Evolutionary conservation across 2,888 invertebrate species (phyloP), one percentile per base, ranked within the genome.

Genomic region (Cyclophora albipunctata): DNA sequence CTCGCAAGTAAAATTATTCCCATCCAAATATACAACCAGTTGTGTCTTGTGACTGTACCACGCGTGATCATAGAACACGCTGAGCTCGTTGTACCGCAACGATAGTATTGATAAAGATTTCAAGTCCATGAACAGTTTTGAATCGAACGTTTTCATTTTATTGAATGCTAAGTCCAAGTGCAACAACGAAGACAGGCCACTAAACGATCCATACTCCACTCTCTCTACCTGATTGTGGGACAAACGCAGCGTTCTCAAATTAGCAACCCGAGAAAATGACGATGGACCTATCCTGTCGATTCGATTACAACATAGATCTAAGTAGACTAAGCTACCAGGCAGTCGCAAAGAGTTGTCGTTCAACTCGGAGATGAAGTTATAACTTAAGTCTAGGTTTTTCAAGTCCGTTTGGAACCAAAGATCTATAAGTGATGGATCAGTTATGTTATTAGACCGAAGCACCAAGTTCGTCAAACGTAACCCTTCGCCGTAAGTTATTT

Each of bases 161-260:
- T 88, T 88, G 50, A 57, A 69, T 0, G 76, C 73, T 2, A 78
- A 52, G 53, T 78, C 73, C 33, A 78, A 66, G 49, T 78, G 62
- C 2, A 51, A 41, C 2, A 86, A 67, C 2, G 58, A 53, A 0
- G 53, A 49, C 5, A 87, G 59, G 1, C 82, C 82, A 46, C 72
- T 68, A 48, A 87, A 86, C 1, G 69, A 56, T 0, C 87, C 87
- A 35, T 78, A 84, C 51, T 79, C 75, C 4, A 87, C 64, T 1
- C 55, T 46, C 5, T 49, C 57, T 40, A 88, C 49, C 1, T 59
- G 53, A 54, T 88, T 88, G 47, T 76, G 69, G 3, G 73, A 64
- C 42, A 88, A 57, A 20, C 67, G 71, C n/a, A 88, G 67, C 3
- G 69, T 77, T 46, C 61, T 69, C 20, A 88, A 67, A 52, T 75